Conservation (phyloP, 2,113 vertebrate species). For the Carassius gibelio region DNA sequence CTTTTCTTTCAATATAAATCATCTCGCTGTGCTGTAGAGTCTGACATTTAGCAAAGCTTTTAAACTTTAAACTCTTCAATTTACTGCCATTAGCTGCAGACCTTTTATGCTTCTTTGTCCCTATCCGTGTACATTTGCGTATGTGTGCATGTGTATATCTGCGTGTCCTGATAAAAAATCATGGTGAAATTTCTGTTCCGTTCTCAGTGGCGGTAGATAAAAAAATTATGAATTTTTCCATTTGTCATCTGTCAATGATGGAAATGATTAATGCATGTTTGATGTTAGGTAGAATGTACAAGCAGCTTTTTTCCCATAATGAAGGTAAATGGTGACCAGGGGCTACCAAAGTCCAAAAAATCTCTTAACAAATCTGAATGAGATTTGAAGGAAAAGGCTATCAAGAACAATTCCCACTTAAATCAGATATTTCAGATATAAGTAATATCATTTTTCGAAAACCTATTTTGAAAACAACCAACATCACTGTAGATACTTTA, state of each 20-base stretch:
- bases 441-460: neutral
- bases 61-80: constrained; percentile 38
- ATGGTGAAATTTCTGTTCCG: neutral
- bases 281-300: neutral
- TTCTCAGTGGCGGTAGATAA: constrained; percentile 6
- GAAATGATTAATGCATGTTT: neutral
- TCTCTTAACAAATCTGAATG: neutral
- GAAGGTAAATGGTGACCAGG: neutral
- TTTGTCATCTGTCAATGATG: neutral
- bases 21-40: constrained; percentile 35
- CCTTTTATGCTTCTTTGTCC: constrained; percentile 27
- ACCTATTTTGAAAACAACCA: neutral
- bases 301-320: neutral
- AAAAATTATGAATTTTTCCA: neutral
- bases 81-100: constrained; percentile 17
- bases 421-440: neutral
- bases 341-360: neutral
- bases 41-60: constrained; percentile 53
- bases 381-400: neutral
- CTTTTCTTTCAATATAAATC: constrained; percentile 37
- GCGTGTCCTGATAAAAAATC: neutral
- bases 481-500: neutral
- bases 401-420: neutral
- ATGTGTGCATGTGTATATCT: neutral
- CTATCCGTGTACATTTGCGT: constrained; percentile 12